Evolutionary conservation across 2,888 invertebrate genomes (phyloP).

Genomic region (Cryptus armator): DNA sequence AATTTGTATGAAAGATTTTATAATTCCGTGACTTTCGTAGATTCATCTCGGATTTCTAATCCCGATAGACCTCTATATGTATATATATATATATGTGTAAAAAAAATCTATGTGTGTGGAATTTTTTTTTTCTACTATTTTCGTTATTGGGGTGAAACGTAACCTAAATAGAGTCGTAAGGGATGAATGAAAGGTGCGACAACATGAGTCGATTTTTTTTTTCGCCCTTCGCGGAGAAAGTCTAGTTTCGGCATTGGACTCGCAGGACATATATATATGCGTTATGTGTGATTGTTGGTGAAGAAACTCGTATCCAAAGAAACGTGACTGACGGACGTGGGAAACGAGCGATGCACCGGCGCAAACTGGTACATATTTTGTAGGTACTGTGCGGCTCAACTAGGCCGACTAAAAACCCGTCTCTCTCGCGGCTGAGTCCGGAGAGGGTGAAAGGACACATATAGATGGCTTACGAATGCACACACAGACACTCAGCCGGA

Average conservation of each 20-base stretch:
- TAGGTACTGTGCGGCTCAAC: conserved; percentile 3
- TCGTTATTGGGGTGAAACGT: conserved; percentile 53
- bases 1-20: conserved; percentile 8
- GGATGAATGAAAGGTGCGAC: conserved; percentile 52
- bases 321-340: conserved; percentile 61
- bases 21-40: neutral
- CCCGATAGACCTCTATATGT: conserved; percentile 3
- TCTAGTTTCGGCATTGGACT: conserved; percentile 10
- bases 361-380: conserved; percentile 50
- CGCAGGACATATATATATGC: neutral
- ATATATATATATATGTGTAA: neutral
- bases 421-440: neutral
- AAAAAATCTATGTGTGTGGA: neutral
- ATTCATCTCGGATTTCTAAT: conserved; percentile 16
- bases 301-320: conserved; percentile 49
- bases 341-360: conserved; percentile 57
- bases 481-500: neutral
- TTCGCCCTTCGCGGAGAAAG: conserved; percentile 51
- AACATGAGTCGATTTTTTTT: conserved; percentile 40
- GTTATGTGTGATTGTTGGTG: neutral
- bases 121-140: conserved; percentile 37
- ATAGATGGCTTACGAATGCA: conserved; percentile 4
- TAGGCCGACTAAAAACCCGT: conserved; percentile 41
- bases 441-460: conserved; percentile 29
- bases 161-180: conserved; percentile 57